A percentile compares a stretch with the other conserved stretches of the same genome.
These are phyloP conservation scores for Leptinotarsa tumamoca DNA, from an alignment of 2,888 invertebrate genomes.

Conservation along the genomic window DNA sequence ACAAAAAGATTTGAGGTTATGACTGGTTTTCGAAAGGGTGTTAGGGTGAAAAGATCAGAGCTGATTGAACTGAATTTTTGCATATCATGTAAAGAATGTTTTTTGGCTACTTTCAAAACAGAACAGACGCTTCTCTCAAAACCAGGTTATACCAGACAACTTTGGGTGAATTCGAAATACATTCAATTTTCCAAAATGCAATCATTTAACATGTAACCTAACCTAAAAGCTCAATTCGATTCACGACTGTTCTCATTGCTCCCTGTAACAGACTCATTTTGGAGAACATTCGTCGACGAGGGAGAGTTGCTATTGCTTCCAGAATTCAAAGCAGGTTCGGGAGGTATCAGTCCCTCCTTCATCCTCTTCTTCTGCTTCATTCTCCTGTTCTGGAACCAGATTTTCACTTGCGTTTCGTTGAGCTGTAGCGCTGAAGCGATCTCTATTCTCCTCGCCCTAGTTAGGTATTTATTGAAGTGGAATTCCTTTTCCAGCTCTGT, in stretches of 20 bases:
- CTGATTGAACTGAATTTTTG: no score
- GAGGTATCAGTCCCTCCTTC: constrained; percentile 85
- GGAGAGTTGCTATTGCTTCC: constrained; percentile 67
- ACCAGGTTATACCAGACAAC: no score
- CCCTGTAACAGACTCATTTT: constrained; percentile 65
- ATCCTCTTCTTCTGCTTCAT: constrained; percentile 99
- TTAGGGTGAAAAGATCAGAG: no score
- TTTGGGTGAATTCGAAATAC: no score
- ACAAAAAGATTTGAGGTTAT: no score
- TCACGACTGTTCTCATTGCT: constrained; percentile 81
- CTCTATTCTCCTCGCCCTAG: constrained; percentile 95
- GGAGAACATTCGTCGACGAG: constrained; percentile 59
- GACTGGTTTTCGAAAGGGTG: no score
- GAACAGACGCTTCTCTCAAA: no score
- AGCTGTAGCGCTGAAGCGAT: constrained; percentile 96
- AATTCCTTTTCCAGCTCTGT: constrained; percentile 99
- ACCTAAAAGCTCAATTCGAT: constrained; percentile 66
- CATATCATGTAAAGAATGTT: no score
- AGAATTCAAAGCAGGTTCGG: constrained; percentile 68
- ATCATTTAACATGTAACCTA: constrained; percentile 18
- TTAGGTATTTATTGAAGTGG: constrained; percentile 99
- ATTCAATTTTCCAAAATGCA: constrained; percentile 35
- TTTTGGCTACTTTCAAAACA: no score
- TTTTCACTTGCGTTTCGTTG: constrained; percentile 96
- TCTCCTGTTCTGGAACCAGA: constrained; percentile 98